Conservation (phyloP, 1,140 invertebrate species). For the Maniola jurtina region DNA sequence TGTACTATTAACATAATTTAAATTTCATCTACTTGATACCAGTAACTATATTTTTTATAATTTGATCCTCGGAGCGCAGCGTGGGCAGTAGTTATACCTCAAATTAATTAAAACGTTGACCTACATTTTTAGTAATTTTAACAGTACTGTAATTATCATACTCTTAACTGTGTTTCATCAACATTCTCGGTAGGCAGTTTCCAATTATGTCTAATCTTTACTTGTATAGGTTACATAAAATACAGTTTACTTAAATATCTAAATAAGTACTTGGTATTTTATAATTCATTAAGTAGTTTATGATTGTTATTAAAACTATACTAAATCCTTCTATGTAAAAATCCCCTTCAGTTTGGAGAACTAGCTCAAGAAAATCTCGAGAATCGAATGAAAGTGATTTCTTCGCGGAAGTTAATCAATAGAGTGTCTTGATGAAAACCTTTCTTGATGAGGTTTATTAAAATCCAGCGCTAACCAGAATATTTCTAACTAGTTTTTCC, state of each 20-base stretch:
- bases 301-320: too few species aligned
- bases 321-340: too few species aligned
- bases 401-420: too few species aligned
- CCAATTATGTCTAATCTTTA: not conserved
- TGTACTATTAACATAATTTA: not conserved
- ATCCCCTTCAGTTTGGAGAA: too few species aligned
- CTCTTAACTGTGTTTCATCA: conserved; percentile 1
- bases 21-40: not conserved
- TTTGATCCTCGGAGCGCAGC: not conserved
- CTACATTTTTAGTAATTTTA: conserved; percentile 8
- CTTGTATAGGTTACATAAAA: not conserved
- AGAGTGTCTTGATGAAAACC: too few species aligned
- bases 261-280: too few species aligned
- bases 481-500: too few species aligned
- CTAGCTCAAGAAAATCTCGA: too few species aligned
- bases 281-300: too few species aligned
- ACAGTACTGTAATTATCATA: conserved; percentile 9
- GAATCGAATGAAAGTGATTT: too few species aligned
- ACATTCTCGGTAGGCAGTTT: not conserved
- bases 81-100: not conserved
- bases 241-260: not conserved
- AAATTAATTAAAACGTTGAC: conserved; percentile 10
- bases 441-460: too few species aligned
- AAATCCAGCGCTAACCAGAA: too few species aligned
- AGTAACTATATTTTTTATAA: not conserved